phyloP scores from a whole-genome alignment of 2,888 invertebrate species.

The Noctua pronuba region DNA sequence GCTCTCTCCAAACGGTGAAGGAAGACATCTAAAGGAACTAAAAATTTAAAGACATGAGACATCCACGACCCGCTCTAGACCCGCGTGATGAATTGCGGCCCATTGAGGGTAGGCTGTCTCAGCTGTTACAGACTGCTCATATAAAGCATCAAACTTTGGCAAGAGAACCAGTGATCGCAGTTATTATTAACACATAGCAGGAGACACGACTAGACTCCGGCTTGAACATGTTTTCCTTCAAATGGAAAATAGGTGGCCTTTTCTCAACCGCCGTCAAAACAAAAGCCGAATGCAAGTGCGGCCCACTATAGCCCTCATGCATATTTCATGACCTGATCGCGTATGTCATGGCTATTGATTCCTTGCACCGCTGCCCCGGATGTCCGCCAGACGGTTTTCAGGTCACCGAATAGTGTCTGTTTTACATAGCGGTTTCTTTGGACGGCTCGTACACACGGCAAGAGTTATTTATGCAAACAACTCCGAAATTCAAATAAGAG shows the following conservation, averaged over 20 bases:
- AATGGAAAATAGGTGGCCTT: conserved; percentile 11
- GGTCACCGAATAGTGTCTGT: conserved; percentile 67
- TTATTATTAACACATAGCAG: not conserved
- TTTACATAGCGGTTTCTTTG: conserved; percentile 63
- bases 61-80: not conserved
- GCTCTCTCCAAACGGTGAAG: not conserved
- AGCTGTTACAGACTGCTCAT: not conserved
- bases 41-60: not conserved
- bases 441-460: conserved; percentile 15
- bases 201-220: not conserved
- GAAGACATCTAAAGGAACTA: not conserved
- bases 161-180: not conserved
- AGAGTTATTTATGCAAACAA: conserved; percentile 43
- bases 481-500: conserved; percentile 26
- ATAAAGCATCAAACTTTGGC: not conserved
- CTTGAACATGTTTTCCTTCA: not conserved
- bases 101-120: not conserved
- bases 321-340: conserved; percentile 74
- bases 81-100: not conserved
- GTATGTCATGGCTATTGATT: conserved; percentile 74
- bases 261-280: conserved; percentile 26
- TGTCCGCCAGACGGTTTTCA: conserved; percentile 66
- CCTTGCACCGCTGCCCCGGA: conserved; percentile 64
- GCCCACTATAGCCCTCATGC: conserved; percentile 57
- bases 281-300: conserved; percentile 50